Evolutionary conservation across 1,140 invertebrate genomes (phyloP), one percentile per base, ranked within the genome.

Genomic region (Leptinotarsa texana): DNA sequence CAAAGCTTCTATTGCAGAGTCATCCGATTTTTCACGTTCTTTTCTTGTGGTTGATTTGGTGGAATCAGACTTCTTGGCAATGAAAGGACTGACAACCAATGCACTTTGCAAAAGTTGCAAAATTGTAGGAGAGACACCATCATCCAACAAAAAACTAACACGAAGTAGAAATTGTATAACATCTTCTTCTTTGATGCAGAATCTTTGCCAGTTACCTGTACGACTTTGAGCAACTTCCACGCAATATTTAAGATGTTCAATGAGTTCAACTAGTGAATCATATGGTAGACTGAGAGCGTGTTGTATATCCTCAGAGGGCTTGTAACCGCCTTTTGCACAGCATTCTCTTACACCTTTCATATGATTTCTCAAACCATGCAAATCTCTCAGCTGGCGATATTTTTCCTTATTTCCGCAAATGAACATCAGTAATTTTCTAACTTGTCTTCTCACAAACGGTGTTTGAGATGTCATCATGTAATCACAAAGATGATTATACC

Each of bases 361-460:
- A 80, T 95, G 93, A 63, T 93, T 93, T 77, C 93, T 92, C 2
- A 96, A 86, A 6, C 96, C 94, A 86, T 99, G 96, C 13, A 98
- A 89, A 88, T 99, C 97, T 51, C 97, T 90, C 61, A 98, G 86
- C 83, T 97, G 95, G 21, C 97, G 90, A 86, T 99, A 99, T 74
- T 95, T 96, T 78, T 99, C 97, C 82, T 98, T 98, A 51, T 94
- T 97, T 21, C 96, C 97, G 85, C 97, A 98, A 74, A 98, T 93
- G 79, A 96, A 95, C 69, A 98, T 88, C 1, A 99, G 84, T 3
- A 99, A 88, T 87, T 98, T 97, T 11, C 96, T 89, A 1, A 95
- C 93, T 89, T 96, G 94, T 73, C 93, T 86, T 70, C 92, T 86
- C n/a, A 73, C 71, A 24, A 73, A 89, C 6, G 93, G 90, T 77